phyloP scores from a whole-genome alignment of 2,113 vertebrate genomes.

The Gymnocephalus cernua region DNA sequence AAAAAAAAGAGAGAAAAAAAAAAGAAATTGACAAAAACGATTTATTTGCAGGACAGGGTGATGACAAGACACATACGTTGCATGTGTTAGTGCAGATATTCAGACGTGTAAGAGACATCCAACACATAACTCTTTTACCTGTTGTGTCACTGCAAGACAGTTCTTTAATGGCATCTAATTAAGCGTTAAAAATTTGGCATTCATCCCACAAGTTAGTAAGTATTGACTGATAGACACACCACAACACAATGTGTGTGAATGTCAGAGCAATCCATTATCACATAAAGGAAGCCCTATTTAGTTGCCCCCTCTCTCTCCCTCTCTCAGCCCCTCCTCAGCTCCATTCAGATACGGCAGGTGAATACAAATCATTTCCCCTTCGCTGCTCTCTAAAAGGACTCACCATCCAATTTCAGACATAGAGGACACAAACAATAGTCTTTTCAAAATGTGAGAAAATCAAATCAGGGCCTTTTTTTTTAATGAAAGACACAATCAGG shows the following conservation, averaged over 20 bases:
- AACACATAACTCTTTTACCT: slow-evolving; percentile 33
- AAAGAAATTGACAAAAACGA: slow-evolving; percentile 40
- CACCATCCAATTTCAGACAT: slow-evolving; percentile 79
- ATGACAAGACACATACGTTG: slow-evolving; percentile 28
- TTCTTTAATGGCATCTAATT: slow-evolving; percentile 34
- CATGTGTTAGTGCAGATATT: not conserved
- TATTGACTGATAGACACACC: slow-evolving; percentile 73
- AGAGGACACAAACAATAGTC: slow-evolving; percentile 79
- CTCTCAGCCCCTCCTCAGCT: slow-evolving; percentile 69
- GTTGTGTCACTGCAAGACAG: slow-evolving; percentile 21
- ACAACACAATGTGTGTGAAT: slow-evolving; percentile 72
- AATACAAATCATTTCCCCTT: slow-evolving; percentile 86
- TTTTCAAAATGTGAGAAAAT: slow-evolving; percentile 85
- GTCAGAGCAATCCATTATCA: slow-evolving; percentile 78
- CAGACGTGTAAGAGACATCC: not conserved
- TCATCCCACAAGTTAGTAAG: slow-evolving; percentile 38
- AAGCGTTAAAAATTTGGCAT: slow-evolving; percentile 53
- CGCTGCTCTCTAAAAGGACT: slow-evolving; percentile 78
- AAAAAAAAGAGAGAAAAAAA: slow-evolving; percentile 13
- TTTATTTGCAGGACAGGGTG: slow-evolving; percentile 45
- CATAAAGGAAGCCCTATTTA: slow-evolving; percentile 78
- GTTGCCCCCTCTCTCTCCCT: slow-evolving; percentile 28
- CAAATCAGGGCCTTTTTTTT: slow-evolving; percentile 71
- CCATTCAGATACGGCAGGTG: slow-evolving; percentile 84
- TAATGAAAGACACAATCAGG: slow-evolving; percentile 52